Percentiles rank a stretch among this genome's conserved stretches.
Conservation (phyloP, 2,113 vertebrate genomes). For the Potamarius usumacintae region DNA sequence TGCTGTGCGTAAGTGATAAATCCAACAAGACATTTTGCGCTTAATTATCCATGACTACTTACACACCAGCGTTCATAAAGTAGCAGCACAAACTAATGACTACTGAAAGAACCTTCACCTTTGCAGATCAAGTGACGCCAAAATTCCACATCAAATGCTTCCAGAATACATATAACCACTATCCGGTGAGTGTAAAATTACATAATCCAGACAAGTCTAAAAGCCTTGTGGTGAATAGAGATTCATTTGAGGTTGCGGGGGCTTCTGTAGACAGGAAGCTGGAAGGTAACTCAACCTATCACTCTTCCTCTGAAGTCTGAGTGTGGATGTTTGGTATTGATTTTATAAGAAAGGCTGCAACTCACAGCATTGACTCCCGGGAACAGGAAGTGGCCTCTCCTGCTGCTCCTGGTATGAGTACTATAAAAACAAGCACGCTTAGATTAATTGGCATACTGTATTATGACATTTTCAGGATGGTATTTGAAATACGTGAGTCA, state of each 20-base stretch:
- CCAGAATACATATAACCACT: neutral
- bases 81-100: neutral
- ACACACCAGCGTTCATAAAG: no score
- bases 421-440: constrained; percentile 51
- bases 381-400: constrained; percentile 86
- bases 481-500: neutral
- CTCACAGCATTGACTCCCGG: constrained; percentile 94
- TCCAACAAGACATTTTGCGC: neutral
- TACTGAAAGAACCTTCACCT: neutral
- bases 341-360: constrained; percentile 50
- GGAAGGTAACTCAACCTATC: neutral
- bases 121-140: neutral
- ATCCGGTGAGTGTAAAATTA: neutral
- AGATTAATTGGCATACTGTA: neutral
- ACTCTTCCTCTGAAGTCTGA: neutral
- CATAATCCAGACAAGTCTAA: constrained; percentile 1
- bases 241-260: neutral
- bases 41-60: no score
- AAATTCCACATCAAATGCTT: neutral
- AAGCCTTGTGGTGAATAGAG: neutral
- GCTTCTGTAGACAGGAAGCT: neutral
- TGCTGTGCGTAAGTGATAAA: neutral
- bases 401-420: constrained; percentile 86
- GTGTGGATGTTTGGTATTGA: neutral
- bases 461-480: neutral